These are phyloP conservation scores for Cinclus cinclus DNA, from an alignment of 2,113 vertebrate genomes.

Conservation along the genomic window DNA sequence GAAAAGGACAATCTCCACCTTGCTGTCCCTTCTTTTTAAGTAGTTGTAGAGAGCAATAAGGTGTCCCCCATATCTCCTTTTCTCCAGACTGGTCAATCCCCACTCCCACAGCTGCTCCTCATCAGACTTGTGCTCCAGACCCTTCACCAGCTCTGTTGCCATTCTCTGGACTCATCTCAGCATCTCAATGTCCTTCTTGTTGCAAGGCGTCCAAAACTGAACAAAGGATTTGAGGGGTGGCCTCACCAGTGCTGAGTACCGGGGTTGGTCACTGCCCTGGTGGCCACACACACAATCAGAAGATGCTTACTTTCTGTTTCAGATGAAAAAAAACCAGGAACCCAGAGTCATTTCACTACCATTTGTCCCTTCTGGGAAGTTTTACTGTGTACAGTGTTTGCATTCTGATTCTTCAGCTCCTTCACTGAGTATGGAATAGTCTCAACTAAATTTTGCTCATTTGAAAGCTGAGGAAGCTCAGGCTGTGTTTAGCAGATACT, in stretches of 20 bases:
- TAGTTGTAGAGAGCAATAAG: background rate
- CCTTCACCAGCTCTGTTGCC: rapidly evolving
- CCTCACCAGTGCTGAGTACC: background rate
- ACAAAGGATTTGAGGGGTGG: rapidly evolving
- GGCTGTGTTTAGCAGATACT: background rate
- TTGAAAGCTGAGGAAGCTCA: background rate
- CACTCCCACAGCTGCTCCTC: rapidly evolving
- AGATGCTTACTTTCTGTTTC: background rate
- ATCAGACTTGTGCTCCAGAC: background rate
- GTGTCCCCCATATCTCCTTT: background rate
- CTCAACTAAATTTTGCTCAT: background rate
- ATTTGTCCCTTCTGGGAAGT: background rate
- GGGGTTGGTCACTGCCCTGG: background rate
- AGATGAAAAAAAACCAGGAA: background rate
- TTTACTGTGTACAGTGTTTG: background rate
- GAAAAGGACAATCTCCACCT: background rate
- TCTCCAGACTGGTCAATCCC: background rate
- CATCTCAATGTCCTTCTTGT: background rate
- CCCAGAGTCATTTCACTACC: background rate
- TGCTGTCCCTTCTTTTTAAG: background rate
- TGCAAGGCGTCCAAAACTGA: background rate
- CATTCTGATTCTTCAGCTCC: background rate
- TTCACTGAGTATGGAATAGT: background rate
- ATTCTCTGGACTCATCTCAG: background rate
- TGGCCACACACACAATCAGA: background rate